Percentiles rank a stretch among this genome's conserved stretches.
phyloP scores from a whole-genome alignment of 2,888 invertebrate genomes.

The Microctonus hyperodae region DNA sequence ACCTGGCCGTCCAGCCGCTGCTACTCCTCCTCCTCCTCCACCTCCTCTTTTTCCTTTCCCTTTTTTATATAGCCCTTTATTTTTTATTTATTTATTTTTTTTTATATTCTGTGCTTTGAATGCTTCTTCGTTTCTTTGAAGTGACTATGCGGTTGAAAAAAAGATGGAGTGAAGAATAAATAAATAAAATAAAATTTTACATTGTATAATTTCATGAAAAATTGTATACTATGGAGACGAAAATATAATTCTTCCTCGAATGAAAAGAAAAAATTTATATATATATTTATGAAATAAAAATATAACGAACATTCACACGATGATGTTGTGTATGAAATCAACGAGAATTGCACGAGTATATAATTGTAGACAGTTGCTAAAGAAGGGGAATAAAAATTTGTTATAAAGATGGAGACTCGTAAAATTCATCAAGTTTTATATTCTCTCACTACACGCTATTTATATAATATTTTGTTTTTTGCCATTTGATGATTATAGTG shows the following conservation, averaged over 20 bases:
- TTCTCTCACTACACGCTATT: conserved; percentile 22
- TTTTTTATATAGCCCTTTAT: conserved; percentile 17
- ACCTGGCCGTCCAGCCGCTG: conserved; percentile 50
- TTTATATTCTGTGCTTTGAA: conserved; percentile 25
- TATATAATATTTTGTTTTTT: conserved; percentile 12
- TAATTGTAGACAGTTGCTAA: background rate
- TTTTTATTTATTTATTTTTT: conserved; percentile 26
- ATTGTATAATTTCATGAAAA: background rate
- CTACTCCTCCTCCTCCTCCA: conserved; percentile 36
- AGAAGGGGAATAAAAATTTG: conserved; percentile 14
- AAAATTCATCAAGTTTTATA: conserved; percentile 26
- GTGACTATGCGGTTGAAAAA: conserved; percentile 19
- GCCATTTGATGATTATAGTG: background rate
- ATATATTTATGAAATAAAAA: background rate
- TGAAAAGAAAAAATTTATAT: background rate
- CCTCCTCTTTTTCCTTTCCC: conserved; percentile 19
- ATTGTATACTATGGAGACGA: background rate
- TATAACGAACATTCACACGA: conserved; percentile 11
- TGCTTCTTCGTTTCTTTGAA: conserved; percentile 26
- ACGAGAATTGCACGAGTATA: background rate
- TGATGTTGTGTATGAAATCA: conserved; percentile 5
- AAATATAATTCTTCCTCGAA: background rate
- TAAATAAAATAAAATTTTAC: background rate
- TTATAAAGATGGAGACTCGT: conserved; percentile 21
- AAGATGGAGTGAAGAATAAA: conserved; percentile 10